Base-by-base conservation (phyloP, 2,888 invertebrate genomes). In the Cylloceria caligata region DNA sequence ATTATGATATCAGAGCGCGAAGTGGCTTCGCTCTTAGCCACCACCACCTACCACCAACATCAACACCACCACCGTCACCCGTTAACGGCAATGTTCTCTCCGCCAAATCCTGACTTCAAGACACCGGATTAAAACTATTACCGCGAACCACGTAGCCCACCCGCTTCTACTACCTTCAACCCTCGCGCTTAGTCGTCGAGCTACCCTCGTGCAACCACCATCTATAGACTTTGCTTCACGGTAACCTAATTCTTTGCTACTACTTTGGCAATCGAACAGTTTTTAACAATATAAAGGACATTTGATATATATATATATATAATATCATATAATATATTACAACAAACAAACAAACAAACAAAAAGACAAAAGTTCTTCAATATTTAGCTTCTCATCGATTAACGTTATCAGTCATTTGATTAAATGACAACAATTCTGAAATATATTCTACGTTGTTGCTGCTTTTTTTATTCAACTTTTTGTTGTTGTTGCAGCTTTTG, bases 51-150 rank as follows among this genome's bases (percentile, higher is more conserved):
- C 69, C 69, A 75, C 86, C 89, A 88, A 89, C 89, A 52, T 11
- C 21, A 52, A n/a, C 52, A 27, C 71, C 76, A 24, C 39, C 71
- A 49, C 65, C 81, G 74, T 52, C 82, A 75, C 73, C 89, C 83
- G 71, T 78, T 81, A 92, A 92, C 92, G 91, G 90, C 91, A 74
- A 36, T 71, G 67, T 74, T 72, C 88, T 86, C 88, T 85, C 88
- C 88, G 84, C 91, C 89, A 92, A 92, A 92, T 92, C 92, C 92
- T 89, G 89, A 92, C 91, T 91, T 90, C 90, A 91, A 92, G 92
- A 92, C 92, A 91, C 90, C 90, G 92, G 92, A 92, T 92, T 92
- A 92, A 92, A 92, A 92, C 92, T 92, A 91, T 92, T 91, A 90
- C 90, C 90, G 88, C 90, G 72, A 78, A 76, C 77, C 80, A 74